These are phyloP conservation scores for Aleiodes testaceus DNA, from an alignment of 2,888 invertebrate species.

Conservation along the genomic window DNA sequence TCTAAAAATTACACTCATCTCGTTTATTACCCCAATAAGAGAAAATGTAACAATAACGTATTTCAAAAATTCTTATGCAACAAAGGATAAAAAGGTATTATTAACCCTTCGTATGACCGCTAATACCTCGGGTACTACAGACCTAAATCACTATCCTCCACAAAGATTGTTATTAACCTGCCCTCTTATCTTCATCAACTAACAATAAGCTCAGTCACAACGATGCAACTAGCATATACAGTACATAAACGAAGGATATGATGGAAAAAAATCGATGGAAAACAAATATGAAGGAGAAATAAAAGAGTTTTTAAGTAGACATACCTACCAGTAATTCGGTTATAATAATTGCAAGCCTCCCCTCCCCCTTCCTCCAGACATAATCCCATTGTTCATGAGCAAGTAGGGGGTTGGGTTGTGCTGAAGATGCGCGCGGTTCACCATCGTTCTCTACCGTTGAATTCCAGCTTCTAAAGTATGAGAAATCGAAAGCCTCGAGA, in stretches of 20 bases:
- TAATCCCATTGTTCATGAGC: conserved; percentile 66
- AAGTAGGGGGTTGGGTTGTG: conserved; percentile 47
- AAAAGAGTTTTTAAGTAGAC: conserved; percentile 30
- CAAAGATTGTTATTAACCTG: conserved; percentile 46
- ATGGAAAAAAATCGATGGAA: not conserved
- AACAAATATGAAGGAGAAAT: conserved; percentile 10
- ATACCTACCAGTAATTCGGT: conserved; percentile 50
- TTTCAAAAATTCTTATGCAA: conserved; percentile 36
- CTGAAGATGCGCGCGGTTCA: conserved; percentile 10
- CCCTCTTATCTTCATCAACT: conserved; percentile 47
- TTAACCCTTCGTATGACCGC: conserved; percentile 45
- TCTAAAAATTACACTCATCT: conserved; percentile 15
- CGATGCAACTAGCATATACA: conserved; percentile 24
- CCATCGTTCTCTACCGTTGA: not conserved
- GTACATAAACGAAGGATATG: conserved; percentile 27
- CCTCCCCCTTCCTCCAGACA: conserved; percentile 46
- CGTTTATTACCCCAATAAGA: conserved; percentile 21
- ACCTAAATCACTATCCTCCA: conserved; percentile 43
- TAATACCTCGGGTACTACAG: conserved; percentile 42
- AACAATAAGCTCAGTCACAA: conserved; percentile 42
- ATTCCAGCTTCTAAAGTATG: not conserved
- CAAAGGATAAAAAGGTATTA: conserved; percentile 37
- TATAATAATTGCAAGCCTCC: conserved; percentile 52
- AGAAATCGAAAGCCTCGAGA: not conserved
- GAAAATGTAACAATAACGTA: conserved; percentile 34